Conservation (phyloP, 1,140 invertebrate genomes). For the Armadillidium nasatum region DNA sequence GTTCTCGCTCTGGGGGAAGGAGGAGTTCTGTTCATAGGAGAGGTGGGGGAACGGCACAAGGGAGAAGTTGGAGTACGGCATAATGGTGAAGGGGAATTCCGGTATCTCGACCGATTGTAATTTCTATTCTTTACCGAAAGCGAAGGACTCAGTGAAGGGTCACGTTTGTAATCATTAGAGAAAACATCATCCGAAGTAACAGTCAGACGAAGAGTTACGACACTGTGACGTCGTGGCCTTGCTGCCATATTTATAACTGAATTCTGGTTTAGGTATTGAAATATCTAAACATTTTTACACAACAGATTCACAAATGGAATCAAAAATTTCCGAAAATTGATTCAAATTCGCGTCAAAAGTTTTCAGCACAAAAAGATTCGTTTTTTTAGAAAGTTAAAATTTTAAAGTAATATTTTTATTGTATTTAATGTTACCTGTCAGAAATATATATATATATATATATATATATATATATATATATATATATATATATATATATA, state of each 20-base stretch:
- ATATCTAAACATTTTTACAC: too few species aligned
- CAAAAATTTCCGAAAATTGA: too few species aligned
- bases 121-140: neutral
- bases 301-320: too few species aligned
- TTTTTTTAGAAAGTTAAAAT: too few species aligned
- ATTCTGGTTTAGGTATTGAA: too few species aligned
- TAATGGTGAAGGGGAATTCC: slow-evolving; percentile 13
- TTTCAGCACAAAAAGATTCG: too few species aligned
- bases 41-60: neutral
- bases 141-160: neutral
- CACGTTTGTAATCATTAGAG: neutral
- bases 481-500: too few species aligned
- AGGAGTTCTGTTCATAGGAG: neutral
- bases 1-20: neutral
- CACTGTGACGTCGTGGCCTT: slow-evolving; percentile 17
- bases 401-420: too few species aligned
- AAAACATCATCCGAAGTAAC: slow-evolving; percentile 17
- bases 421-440: too few species aligned
- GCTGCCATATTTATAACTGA: slow-evolving; percentile 1
- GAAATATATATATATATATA: too few species aligned
- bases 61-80: neutral
- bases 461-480: too few species aligned
- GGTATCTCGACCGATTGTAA: neutral
- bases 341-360: too few species aligned
- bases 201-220: slow-evolving; percentile 18